These are phyloP conservation scores for Chloropsis cyanopogon DNA, from an alignment of 2,113 vertebrate species.

Conservation along the genomic window DNA sequence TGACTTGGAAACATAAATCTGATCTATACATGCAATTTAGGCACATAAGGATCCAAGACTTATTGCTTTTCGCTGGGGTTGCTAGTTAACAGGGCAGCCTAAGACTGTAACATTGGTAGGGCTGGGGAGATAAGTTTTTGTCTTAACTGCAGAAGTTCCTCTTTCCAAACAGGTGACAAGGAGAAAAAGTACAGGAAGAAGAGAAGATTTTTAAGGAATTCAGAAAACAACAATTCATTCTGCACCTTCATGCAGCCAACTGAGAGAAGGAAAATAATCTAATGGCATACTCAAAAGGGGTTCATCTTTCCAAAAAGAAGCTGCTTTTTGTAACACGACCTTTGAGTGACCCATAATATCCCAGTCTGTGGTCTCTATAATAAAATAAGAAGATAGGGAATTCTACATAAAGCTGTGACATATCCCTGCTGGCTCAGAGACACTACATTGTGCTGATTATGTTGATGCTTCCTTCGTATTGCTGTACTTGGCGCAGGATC, in stretches of 20 bases:
- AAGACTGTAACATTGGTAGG: neutral
- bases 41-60: neutral
- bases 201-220: constrained; percentile 5
- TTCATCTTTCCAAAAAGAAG: constrained; percentile 58
- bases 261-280: constrained; percentile 52
- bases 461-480: constrained; percentile 73
- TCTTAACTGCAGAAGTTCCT: neutral
- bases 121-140: neutral
- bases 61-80: neutral
- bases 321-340: constrained; percentile 65
- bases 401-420: constrained; percentile 70
- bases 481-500: constrained; percentile 76
- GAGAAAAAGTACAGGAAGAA: neutral
- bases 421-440: constrained; percentile 72
- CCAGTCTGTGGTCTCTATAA: constrained; percentile 72
- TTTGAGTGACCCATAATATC: constrained; percentile 68
- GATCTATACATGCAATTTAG: neutral
- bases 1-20: neutral
- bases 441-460: constrained; percentile 67
- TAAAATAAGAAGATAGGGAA: constrained; percentile 70
- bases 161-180: constrained; percentile 4
- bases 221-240: constrained; percentile 11
- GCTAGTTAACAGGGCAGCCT: neutral
- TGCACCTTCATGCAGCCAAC: constrained; percentile 1
- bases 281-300: neutral